These are phyloP conservation scores for Melolontha melolontha DNA, from an alignment of 2,888 invertebrate genomes.

Conservation along the genomic window DNA sequence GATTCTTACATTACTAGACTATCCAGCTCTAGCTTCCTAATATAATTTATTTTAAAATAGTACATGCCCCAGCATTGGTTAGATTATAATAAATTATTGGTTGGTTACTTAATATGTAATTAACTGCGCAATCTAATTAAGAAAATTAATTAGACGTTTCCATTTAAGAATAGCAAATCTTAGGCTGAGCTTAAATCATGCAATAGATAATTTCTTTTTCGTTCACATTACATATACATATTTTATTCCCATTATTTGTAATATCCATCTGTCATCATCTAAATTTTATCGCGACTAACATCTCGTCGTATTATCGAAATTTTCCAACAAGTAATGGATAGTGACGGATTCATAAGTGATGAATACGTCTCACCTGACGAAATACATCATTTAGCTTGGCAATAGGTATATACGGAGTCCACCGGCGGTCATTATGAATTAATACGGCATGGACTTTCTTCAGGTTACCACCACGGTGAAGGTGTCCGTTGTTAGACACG, in stretches of 20 bases:
- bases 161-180: too few species aligned
- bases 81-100: too few species aligned
- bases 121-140: too few species aligned
- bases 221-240: too few species aligned
- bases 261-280: constrained; percentile 20
- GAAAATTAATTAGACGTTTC: too few species aligned
- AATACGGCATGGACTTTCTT: constrained; percentile 34
- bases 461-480: constrained; percentile 57
- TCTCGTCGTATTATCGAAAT: constrained; percentile 3
- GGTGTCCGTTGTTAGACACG: constrained; percentile 56
- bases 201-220: too few species aligned
- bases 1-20: too few species aligned
- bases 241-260: not conserved
- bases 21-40: too few species aligned
- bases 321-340: constrained; percentile 53
- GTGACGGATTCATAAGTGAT: constrained; percentile 58
- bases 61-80: too few species aligned
- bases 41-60: too few species aligned
- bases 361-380: constrained; percentile 59
- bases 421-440: constrained; percentile 29
- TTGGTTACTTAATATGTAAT: too few species aligned
- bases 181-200: too few species aligned
- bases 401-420: constrained; percentile 19
- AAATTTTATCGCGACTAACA: constrained; percentile 31
- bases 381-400: constrained; percentile 60